Percentiles rank a stretch among this genome's conserved stretches.
Evolutionary conservation across 2,888 invertebrate genomes (phyloP).

Genomic region (Rhagium mordax): DNA sequence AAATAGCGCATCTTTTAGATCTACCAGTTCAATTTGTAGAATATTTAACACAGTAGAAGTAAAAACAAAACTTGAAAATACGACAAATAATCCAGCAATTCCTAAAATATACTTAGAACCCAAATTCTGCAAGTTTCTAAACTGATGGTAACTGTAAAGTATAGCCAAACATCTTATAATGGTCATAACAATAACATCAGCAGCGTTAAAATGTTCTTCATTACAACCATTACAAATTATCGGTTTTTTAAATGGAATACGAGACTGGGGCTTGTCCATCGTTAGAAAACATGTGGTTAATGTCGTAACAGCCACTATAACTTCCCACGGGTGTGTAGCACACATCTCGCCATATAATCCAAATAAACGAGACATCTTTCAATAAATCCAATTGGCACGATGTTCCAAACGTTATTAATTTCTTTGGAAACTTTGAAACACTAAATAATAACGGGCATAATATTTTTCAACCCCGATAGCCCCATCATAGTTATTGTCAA

Average conservation of each 20-base stretch:
- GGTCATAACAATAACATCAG: constrained; percentile 91
- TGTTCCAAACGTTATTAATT: not conserved
- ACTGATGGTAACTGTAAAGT: constrained; percentile 93
- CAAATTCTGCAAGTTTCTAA: constrained; percentile 88
- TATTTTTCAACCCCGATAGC: too few relatives aligned
- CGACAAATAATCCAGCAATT: constrained; percentile 91
- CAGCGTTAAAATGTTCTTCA: constrained; percentile 81
- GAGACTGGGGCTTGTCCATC: constrained; percentile 72
- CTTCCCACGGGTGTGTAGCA: constrained; percentile 94
- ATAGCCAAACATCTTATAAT: constrained; percentile 91
- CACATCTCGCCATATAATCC: constrained; percentile 90
- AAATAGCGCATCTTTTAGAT: constrained; percentile 93
- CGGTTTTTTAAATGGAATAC: constrained; percentile 61
- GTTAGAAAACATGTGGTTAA: constrained; percentile 85
- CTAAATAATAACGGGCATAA: too few relatives aligned
- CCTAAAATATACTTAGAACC: constrained; percentile 89
- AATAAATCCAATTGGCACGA: not conserved
- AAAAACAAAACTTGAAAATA: constrained; percentile 93
- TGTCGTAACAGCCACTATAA: constrained; percentile 88
- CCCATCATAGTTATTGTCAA: too few relatives aligned
- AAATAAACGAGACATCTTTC: constrained; percentile 75
- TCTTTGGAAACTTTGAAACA: not conserved
- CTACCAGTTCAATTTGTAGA: constrained; percentile 87
- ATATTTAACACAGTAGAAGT: constrained; percentile 92
- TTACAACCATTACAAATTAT: constrained; percentile 56